These are phyloP conservation scores for Melikaiella ostensackeni DNA, from an alignment of 2,888 invertebrate genomes.

Conservation along the genomic window DNA sequence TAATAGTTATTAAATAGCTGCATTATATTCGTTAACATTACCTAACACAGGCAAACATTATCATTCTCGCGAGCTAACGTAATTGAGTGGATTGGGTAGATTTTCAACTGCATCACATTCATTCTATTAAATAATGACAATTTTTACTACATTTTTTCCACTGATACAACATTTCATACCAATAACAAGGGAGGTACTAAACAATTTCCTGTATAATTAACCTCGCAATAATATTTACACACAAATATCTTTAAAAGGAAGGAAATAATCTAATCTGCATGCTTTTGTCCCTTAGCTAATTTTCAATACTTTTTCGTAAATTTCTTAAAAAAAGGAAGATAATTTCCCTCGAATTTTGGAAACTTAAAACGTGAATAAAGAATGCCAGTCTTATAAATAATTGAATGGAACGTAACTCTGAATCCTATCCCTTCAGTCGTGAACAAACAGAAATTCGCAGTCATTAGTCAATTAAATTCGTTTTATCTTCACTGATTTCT, in stretches of 20 bases:
- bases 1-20: neutral
- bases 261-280: neutral
- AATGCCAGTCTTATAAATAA: slow-evolving; percentile 17
- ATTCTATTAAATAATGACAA: slow-evolving; percentile 18
- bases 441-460: slow-evolving; percentile 4
- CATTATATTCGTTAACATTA: slow-evolving; percentile 6
- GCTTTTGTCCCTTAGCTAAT: slow-evolving; percentile 2
- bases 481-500: slow-evolving; percentile 26
- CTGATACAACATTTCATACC: slow-evolving; percentile 2
- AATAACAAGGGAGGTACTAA: slow-evolving; percentile 11
- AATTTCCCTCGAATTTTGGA: neutral
- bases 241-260: neutral
- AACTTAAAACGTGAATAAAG: slow-evolving; percentile 20
- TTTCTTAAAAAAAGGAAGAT: slow-evolving; percentile 8
- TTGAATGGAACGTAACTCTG: slow-evolving; percentile 18
- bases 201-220: neutral
- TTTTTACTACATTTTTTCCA: neutral
- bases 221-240: neutral
- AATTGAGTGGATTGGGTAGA: neutral
- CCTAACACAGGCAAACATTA: slow-evolving; percentile 1
- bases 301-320: neutral
- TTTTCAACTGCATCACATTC: slow-evolving; percentile 1
- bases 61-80: slow-evolving; percentile 25
- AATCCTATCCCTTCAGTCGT: slow-evolving; percentile 27
- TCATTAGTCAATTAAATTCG: slow-evolving; percentile 22